These are phyloP conservation scores for Megaustenia siamemsis DNA, from an alignment of 2,888 invertebrate genomes.

Conservation along the genomic window DNA sequence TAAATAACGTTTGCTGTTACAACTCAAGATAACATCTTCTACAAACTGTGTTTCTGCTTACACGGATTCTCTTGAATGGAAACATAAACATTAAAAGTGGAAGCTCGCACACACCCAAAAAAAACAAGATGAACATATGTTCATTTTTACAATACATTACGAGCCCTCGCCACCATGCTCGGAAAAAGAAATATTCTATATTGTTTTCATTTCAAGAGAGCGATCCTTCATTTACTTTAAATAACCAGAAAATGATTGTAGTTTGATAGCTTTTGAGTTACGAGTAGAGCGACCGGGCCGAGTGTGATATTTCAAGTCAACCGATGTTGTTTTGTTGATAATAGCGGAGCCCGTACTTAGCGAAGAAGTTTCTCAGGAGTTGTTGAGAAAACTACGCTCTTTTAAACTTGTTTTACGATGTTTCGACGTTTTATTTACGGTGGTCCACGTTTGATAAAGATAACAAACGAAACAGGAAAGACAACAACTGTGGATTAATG, in stretches of 20 bases:
- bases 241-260: conserved; percentile 37
- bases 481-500: not conserved
- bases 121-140: not conserved
- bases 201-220: conserved; percentile 40
- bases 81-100: not conserved
- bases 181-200: not conserved
- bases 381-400: not conserved
- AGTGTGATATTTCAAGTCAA: conserved; percentile 5
- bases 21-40: not conserved
- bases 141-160: conserved; percentile 4
- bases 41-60: not conserved
- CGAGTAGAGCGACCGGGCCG: conserved; percentile 1
- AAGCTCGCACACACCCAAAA: not conserved
- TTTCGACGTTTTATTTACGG: not conserved
- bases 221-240: conserved; percentile 29
- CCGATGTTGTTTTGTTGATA: not conserved
- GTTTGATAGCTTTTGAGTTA: conserved; percentile 40
- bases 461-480: not conserved
- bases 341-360: not conserved
- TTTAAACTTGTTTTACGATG: not conserved
- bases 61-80: not conserved
- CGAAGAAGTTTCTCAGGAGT: not conserved
- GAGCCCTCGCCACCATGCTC: conserved; percentile 1
- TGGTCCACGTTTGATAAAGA: not conserved
- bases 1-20: not conserved